phyloP scores from a whole-genome alignment of 2,888 invertebrate species.

The Vesta saturnalis region DNA sequence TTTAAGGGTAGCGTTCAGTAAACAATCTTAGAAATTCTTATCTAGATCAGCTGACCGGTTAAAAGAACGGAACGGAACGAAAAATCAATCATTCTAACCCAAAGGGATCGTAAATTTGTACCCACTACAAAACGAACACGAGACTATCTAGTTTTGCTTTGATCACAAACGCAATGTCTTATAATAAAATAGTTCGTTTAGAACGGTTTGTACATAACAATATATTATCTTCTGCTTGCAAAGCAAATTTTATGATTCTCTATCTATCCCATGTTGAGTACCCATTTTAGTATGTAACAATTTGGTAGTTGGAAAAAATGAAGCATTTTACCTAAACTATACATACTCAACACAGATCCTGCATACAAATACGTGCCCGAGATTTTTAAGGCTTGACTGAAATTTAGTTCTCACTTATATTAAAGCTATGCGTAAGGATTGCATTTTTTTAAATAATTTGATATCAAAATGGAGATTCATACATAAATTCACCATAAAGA shows the following conservation, averaged over 20 bases:
- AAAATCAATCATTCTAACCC: constrained; percentile 30
- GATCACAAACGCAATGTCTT: constrained; percentile 19
- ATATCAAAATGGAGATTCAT: too few relatives aligned
- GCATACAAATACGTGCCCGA: not conserved
- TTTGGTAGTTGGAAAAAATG: constrained; percentile 1
- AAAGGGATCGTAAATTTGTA: constrained; percentile 35
- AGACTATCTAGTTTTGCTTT: constrained; percentile 30
- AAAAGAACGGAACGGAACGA: constrained; percentile 19
- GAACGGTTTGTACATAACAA: constrained; percentile 14
- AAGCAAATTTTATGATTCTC: constrained; percentile 17
- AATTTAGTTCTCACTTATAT: not conserved
- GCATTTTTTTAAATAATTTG: too few relatives aligned
- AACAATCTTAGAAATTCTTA: constrained; percentile 6
- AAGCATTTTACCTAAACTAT: not conserved
- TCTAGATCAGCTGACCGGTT: constrained; percentile 18
- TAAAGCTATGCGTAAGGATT: too few relatives aligned
- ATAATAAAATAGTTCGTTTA: constrained; percentile 22
- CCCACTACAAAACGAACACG: constrained; percentile 26
- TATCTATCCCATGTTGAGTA: constrained; percentile 6
- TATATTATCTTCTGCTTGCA: constrained; percentile 19
- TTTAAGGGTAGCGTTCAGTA: not conserved
- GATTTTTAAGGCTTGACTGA: not conserved
- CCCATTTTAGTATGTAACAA: constrained; percentile 9
- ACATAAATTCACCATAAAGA: too few relatives aligned
- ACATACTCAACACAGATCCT: not conserved